Evolutionary conservation across 2,888 invertebrate species (phyloP), one percentile per base, ranked within the genome.

Genomic region (Allygus modestus): DNA sequence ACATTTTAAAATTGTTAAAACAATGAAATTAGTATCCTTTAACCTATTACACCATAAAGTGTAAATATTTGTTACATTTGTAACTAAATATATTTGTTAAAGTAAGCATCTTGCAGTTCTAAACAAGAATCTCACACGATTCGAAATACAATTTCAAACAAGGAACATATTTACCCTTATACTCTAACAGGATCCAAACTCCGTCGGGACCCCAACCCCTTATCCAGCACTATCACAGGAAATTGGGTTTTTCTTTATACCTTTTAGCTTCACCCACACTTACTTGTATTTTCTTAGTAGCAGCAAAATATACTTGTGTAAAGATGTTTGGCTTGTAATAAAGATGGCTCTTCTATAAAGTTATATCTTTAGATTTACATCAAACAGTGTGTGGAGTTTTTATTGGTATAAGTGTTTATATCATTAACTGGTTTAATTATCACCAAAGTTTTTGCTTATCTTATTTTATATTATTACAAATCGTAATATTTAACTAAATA

Each of bases 211-310:
- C 15, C n/a, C 23, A 77, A 77, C 43, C 77, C 77, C 77, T 77
- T 77, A 77, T 77, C 77, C 46, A 28, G 77, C 77, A 77, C 77
- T 77, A 77, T 77, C 77, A 77, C 77, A 28, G 77, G 41, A 77
- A 46, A 77, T 77, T 77, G 77, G 41, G 77, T 77, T 77, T 77
- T 77, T 51, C 51, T 77, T 51, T 28, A 77, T 51, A 51, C 77
- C 77, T 77, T 51, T 77, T 77, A 77, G 43, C 77, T 77, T 51
- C 37, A 23, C 41, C 46, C 31, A 46, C 28, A 15, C 51, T 4
- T 77, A 26, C 77, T 28, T 23, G 51, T 26, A 51, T 28, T 43
- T 37, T 77, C 23, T 20, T 4, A 23, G 20, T 20, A 54, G 23
- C 54, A 17, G n/a, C n/a, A 17, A 17, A 51, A 51, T 15, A 51